phyloP scores from a whole-genome alignment of 1,140 invertebrate genomes.

The Euura lappo region DNA sequence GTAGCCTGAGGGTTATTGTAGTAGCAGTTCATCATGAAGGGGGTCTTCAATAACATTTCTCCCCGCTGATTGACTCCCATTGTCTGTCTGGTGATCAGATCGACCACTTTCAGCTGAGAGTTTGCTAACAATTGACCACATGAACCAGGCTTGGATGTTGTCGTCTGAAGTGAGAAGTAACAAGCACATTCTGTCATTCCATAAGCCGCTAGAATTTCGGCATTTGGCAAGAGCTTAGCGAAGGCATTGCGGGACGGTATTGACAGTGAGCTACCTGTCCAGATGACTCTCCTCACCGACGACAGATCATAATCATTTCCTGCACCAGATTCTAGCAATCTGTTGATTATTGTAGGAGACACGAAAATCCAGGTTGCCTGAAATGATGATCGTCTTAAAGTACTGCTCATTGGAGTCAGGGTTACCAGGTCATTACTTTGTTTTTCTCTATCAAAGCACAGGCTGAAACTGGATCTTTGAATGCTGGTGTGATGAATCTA shows the following conservation, averaged over 20 bases:
- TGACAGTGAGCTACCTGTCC: conserved; percentile 47
- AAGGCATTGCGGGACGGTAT: conserved; percentile 26
- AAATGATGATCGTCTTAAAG: neutral
- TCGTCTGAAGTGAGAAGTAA: conserved; percentile 11
- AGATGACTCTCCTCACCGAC: conserved; percentile 29
- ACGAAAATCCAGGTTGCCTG: conserved; percentile 1
- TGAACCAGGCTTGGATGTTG: conserved; percentile 13
- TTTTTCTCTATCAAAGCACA: conserved; percentile 59
- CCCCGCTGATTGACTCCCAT: neutral
- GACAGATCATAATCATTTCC: conserved; percentile 40
- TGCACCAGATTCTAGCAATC: neutral
- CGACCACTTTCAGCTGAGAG: neutral
- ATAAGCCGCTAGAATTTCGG: conserved; percentile 31
- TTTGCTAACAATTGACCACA: neutral
- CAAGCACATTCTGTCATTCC: conserved; percentile 40
- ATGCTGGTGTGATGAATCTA: conserved; percentile 58
- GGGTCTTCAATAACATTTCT: neutral
- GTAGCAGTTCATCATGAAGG: conserved; percentile 32
- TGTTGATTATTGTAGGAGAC: neutral
- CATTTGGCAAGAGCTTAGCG: conserved; percentile 23
- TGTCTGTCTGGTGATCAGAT: neutral
- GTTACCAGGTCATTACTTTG: conserved; percentile 28
- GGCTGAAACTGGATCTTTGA: conserved; percentile 56
- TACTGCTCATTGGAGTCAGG: too few relatives aligned
- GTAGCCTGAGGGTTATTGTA: conserved; percentile 61